Evolutionary conservation across 92 coral and sea anemone genomes (phyloP).

Genomic region (Blastomussa wellsi): DNA sequence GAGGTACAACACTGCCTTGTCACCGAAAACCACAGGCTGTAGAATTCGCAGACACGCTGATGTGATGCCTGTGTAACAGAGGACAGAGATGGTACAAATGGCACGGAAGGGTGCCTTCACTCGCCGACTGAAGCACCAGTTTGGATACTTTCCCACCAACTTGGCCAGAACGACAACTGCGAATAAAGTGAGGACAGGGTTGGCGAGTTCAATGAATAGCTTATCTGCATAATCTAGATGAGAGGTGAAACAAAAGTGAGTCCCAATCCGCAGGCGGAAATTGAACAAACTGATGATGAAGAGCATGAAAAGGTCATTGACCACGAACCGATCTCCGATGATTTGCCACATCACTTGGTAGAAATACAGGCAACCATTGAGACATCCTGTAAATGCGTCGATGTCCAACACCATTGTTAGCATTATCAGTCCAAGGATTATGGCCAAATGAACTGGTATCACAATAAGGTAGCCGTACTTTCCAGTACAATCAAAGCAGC

Average conservation of each 20-base stretch:
- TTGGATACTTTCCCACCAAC: constrained; percentile 62
- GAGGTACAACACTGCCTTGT: constrained; percentile 43
- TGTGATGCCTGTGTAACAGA: constrained; percentile 85
- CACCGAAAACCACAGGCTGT: constrained; percentile 62
- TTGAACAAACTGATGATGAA: constrained; percentile 44
- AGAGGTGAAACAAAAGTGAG: constrained; percentile 57
- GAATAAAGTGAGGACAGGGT: constrained; percentile 56
- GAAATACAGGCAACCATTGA: constrained; percentile 85
- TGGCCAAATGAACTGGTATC: constrained; percentile 26
- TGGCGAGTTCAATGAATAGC: constrained; percentile 61
- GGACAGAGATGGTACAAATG: constrained; percentile 78
- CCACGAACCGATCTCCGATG: constrained; percentile 20
- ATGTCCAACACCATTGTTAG: constrained; percentile 61
- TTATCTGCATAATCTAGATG: constrained; percentile 74
- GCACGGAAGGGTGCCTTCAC: constrained; percentile 83
- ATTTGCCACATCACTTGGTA: constrained; percentile 61
- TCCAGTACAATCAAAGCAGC: constrained; percentile 59
- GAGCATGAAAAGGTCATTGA: constrained; percentile 8
- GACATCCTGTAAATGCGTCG: constrained; percentile 77
- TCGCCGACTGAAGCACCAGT: constrained; percentile 69
- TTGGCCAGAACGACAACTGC: constrained; percentile 61
- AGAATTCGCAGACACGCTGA: constrained; percentile 72
- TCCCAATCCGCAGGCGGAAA: constrained; percentile 49
- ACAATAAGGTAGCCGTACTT: constrained; percentile 36
- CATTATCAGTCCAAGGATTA: constrained; percentile 50